Conservation (phyloP, 2,888 invertebrate genomes). For the Rhagium mordax region DNA sequence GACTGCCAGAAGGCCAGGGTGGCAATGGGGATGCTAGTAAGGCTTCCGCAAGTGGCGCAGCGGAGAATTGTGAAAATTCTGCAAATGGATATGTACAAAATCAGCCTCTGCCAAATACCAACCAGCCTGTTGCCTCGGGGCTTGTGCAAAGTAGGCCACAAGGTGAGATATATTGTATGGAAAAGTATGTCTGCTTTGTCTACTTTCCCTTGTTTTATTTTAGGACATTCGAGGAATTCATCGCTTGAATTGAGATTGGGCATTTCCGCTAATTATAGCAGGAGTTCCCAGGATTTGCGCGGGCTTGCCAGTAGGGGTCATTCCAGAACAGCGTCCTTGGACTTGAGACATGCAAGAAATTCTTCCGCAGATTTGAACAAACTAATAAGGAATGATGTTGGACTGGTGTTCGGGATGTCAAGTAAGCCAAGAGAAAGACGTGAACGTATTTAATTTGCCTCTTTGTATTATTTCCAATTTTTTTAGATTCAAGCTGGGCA, state of each 20-base stretch:
- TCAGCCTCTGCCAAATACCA: slow-evolving; percentile 29
- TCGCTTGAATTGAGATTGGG: slow-evolving; percentile 83
- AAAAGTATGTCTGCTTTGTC: too few species aligned
- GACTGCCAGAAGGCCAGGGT: slow-evolving; percentile 60
- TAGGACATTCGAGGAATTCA: slow-evolving; percentile 84
- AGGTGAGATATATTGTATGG: too few species aligned
- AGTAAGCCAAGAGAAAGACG: slow-evolving; percentile 42
- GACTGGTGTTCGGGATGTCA: slow-evolving; percentile 77
- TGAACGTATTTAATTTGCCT: not conserved
- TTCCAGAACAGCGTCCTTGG: slow-evolving; percentile 88
- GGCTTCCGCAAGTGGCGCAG: slow-evolving; percentile 35
- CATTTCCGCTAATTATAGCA: slow-evolving; percentile 67
- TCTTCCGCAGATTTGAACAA: slow-evolving; percentile 85
- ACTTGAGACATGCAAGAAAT: slow-evolving; percentile 81
- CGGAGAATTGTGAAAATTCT: slow-evolving; percentile 40
- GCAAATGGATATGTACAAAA: slow-evolving; percentile 36
- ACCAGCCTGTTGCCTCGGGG: slow-evolving; percentile 41
- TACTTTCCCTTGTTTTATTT: too few species aligned
- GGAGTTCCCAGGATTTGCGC: slow-evolving; percentile 71
- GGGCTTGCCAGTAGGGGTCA: slow-evolving; percentile 74
- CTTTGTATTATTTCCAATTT: too few species aligned
- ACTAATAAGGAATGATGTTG: slow-evolving; percentile 80
- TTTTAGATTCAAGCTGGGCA: slow-evolving; percentile 81
- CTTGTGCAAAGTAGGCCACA: slow-evolving; percentile 52
- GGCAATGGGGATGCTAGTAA: slow-evolving; percentile 35